Conservation (phyloP, 2,888 invertebrate species). For the Drosophila infuscata region DNA sequence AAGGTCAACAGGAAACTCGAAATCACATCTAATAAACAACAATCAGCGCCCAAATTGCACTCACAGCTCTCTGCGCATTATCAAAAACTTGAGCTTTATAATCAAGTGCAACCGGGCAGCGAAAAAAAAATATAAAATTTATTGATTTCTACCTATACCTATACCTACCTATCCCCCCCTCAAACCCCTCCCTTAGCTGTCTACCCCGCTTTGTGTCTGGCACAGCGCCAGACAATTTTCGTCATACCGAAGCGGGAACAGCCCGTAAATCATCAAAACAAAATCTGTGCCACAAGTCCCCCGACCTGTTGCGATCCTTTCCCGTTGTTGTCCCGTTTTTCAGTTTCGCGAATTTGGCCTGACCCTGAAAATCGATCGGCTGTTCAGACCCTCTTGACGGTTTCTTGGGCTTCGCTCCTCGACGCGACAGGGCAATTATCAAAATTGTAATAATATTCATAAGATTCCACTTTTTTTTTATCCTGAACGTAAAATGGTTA, state of each 20-base stretch:
- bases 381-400: constrained; percentile 14
- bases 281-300: constrained; percentile 35
- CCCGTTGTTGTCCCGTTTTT: constrained; percentile 44
- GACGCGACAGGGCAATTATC: constrained; percentile 79
- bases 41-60: constrained; percentile 62
- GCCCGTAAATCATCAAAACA: constrained; percentile 71
- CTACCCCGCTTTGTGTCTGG: constrained; percentile 3
- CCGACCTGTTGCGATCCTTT: constrained; percentile 29
- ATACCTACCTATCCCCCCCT: background rate
- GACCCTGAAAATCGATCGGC: constrained; percentile 57
- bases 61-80: constrained; percentile 33
- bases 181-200: background rate
- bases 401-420: constrained; percentile 31
- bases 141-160: constrained; percentile 61
- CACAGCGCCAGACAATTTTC: constrained; percentile 63
- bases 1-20: constrained; percentile 68
- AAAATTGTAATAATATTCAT: constrained; percentile 82
- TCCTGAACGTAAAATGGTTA: background rate
- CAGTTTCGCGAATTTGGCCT: constrained; percentile 38
- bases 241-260: constrained; percentile 46
- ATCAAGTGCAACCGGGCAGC: constrained; percentile 62
- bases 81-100: constrained; percentile 55
- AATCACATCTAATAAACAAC: constrained; percentile 65
- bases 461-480: constrained; percentile 27
- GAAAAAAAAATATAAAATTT: constrained; percentile 62